These are phyloP conservation scores for Drosophila paracracens DNA, from an alignment of 2,888 invertebrate genomes.

Conservation along the genomic window DNA sequence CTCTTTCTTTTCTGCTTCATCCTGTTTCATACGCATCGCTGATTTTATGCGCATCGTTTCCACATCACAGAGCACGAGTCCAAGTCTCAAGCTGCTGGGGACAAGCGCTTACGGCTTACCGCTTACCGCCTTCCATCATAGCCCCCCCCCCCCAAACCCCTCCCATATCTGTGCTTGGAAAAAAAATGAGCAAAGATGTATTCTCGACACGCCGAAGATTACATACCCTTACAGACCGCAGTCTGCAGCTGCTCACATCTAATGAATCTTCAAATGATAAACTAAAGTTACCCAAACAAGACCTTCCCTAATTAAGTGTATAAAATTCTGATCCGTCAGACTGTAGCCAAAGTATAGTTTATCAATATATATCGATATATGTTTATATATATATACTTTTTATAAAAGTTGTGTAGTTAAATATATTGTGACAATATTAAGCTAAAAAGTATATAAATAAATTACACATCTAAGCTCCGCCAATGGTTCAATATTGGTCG, in stretches of 20 bases:
- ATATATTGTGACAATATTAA: not conserved
- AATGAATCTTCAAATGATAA: not conserved
- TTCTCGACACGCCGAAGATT: not conserved
- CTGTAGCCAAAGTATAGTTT: not conserved
- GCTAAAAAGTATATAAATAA: not conserved
- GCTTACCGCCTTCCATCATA: not conserved
- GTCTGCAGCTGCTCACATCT: not conserved
- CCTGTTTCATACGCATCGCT: constrained; percentile 66
- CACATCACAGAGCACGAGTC: constrained; percentile 66
- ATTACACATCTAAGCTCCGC: not conserved
- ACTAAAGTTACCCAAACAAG: not conserved
- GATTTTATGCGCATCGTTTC: constrained; percentile 76
- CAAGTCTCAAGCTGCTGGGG: constrained; percentile 36
- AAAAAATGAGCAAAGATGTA: not conserved
- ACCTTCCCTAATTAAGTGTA: not conserved
- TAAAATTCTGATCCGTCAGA: not conserved
- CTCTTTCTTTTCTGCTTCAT: constrained; percentile 21
- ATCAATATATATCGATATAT: not conserved
- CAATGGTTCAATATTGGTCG: not conserved
- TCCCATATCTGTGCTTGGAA: not conserved
- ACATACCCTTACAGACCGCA: not conserved
- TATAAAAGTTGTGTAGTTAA: not conserved
- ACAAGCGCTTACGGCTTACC: not conserved
- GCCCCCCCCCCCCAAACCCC: not conserved
- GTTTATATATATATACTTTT: not conserved